phyloP scores from a whole-genome alignment of 2,113 vertebrate genomes.

The Burhinus oedicnemus region DNA sequence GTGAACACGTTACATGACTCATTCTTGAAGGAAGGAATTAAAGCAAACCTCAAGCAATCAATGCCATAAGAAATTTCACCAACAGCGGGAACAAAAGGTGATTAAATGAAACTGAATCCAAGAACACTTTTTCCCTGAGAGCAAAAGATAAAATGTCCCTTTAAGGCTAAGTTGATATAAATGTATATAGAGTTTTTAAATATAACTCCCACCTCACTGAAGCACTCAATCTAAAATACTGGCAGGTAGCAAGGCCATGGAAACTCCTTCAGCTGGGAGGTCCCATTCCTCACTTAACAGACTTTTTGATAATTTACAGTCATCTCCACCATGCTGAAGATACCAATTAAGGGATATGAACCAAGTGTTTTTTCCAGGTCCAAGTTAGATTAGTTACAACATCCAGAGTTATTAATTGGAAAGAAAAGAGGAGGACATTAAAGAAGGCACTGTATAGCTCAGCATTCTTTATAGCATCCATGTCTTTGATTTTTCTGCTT shows the following conservation, averaged over 20 bases:
- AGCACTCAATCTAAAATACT: constrained; percentile 26
- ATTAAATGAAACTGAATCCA: constrained; percentile 9
- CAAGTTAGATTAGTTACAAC: constrained; percentile 24
- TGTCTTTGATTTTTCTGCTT: background rate
- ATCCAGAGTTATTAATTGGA: constrained; percentile 34
- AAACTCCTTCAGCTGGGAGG: background rate
- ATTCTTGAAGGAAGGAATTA: background rate
- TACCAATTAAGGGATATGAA: background rate
- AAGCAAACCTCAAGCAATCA: background rate
- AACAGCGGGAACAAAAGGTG: background rate
- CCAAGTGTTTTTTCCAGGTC: background rate
- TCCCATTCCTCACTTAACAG: background rate
- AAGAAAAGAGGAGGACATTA: background rate
- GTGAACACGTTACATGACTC: background rate
- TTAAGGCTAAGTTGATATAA: constrained; percentile 12
- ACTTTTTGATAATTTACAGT: constrained; percentile 35
- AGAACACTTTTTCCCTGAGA: background rate
- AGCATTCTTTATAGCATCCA: background rate
- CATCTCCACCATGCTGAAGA: background rate
- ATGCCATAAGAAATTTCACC: background rate
- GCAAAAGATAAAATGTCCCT: background rate
- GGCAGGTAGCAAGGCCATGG: background rate
- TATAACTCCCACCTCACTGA: background rate
- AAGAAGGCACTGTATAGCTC: background rate
- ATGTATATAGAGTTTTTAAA: background rate